These are phyloP conservation scores for Griposia aprilina DNA, from an alignment of 2,888 invertebrate genomes.

Conservation along the genomic window DNA sequence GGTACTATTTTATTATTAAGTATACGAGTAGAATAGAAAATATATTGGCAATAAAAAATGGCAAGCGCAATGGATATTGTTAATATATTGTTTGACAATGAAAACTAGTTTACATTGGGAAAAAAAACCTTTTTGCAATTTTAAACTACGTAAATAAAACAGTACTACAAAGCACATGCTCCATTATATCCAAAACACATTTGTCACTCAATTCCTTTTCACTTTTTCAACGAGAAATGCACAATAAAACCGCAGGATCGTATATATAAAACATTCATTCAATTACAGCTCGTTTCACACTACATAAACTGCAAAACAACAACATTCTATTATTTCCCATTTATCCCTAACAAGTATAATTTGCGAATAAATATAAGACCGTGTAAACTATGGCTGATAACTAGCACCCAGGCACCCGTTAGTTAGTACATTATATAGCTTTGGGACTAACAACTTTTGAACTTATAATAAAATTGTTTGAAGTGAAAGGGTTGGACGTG, in stretches of 20 bases:
- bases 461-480: constrained; percentile 52
- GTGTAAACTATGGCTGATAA: constrained; percentile 22
- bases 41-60: not conserved
- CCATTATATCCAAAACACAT: not conserved
- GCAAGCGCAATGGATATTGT: not conserved
- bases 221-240: not conserved
- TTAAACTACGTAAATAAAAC: not conserved
- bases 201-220: not conserved
- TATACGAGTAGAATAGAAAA: not conserved
- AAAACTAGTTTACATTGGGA: not conserved
- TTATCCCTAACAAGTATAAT: constrained; percentile 59
- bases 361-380: constrained; percentile 54
- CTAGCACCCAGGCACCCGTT: constrained; percentile 5
- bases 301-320: constrained; percentile 51
- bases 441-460: constrained; percentile 36
- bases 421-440: constrained; percentile 23
- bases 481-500: constrained; percentile 47
- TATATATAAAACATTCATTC: constrained; percentile 54
- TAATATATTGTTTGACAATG: not conserved
- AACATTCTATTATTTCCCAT: constrained; percentile 55
- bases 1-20: not conserved
- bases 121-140: not conserved
- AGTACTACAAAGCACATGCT: not conserved
- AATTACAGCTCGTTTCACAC: constrained; percentile 56
- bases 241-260: constrained; percentile 26